Base-by-base conservation (phyloP, 1,140 invertebrate genomes). In the Leptinotarsa undecemlineata region DNA sequence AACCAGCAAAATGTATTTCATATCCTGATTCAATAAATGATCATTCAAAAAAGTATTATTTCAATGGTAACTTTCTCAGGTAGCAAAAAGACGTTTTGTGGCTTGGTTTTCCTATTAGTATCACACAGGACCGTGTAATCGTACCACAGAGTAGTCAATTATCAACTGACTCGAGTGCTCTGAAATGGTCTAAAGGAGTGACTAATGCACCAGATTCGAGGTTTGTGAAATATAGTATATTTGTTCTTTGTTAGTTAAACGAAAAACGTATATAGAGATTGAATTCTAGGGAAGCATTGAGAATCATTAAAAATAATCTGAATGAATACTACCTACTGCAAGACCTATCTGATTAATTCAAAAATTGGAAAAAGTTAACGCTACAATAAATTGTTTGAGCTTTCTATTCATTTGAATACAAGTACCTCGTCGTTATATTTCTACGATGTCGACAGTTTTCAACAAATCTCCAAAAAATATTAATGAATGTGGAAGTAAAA, bases 111-210 rank as follows among this genome's bases (percentile, higher is more conserved):
- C 51, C 51, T 57, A 57, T 57, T 57, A 57, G 51, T 15, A 57
- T 15, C 15, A 57, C n/a, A 57, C 64, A 73, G 26, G 21, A 21
- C 61, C 47, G 71, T 73, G 73, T 68, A 74, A 64, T 19, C 48
- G 57, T 17, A 47, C 66, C 64, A 21, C 73, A 23, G 73, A 74
- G 68, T 74, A 67, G 60, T 42, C 63, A 69, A 69, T 69, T 67
- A 68, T 69, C 61, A 63, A 33, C 68, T 57, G 6, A 19, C 51
- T 57, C 51, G 17, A 1, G 4, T 57, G 51, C 51, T 57, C 51
- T 19, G 51, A 19, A 57, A 57, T n/a, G n/a, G 51, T 57, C 51
- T 5, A 1, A 57, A 17, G 51, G 51, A 57, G 51, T 57, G 51
- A 19, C 51, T 57, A n/a, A 15, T 19, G n/a, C 1, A 57, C 51